Percentiles rank a stretch among this genome's conserved stretches.
These are phyloP conservation scores for Leptobrachium ailaonicum DNA, from an alignment of 2,113 vertebrate genomes.

Conservation along the genomic window DNA sequence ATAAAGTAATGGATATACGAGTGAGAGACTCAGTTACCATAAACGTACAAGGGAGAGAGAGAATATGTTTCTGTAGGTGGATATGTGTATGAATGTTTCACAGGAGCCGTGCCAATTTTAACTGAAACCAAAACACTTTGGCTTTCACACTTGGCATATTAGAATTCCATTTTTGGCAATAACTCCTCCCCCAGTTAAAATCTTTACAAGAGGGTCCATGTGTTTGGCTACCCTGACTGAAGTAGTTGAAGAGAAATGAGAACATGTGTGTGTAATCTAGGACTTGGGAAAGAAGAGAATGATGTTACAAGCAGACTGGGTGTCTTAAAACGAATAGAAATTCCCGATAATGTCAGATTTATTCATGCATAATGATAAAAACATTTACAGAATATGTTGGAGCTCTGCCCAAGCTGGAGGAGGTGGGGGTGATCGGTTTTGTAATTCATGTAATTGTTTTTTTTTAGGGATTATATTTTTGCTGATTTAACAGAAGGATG, in stretches of 20 bases:
- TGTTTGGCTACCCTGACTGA: conserved; percentile 21
- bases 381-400: not conserved
- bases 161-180: conserved; percentile 15
- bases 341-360: not conserved
- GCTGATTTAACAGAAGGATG: not conserved
- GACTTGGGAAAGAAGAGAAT: not conserved
- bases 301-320: not conserved
- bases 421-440: not conserved
- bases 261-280: not conserved
- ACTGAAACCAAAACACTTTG: conserved; percentile 16
- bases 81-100: too few relatives aligned
- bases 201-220: conserved; percentile 34
- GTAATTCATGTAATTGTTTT: not conserved
- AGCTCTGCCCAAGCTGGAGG: not conserved
- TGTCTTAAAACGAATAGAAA: not conserved
- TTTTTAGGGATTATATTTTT: not conserved
- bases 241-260: not conserved
- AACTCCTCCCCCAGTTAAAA: conserved; percentile 10
- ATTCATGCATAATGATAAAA: not conserved
- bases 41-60: too few relatives aligned
- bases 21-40: too few relatives aligned
- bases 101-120: too few relatives aligned
- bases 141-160: conserved; percentile 18
- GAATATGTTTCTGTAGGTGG: not conserved
- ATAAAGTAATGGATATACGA: too few relatives aligned